Base-by-base conservation (phyloP, 2,113 vertebrate species). In the Leucopsar rothschildi region DNA sequence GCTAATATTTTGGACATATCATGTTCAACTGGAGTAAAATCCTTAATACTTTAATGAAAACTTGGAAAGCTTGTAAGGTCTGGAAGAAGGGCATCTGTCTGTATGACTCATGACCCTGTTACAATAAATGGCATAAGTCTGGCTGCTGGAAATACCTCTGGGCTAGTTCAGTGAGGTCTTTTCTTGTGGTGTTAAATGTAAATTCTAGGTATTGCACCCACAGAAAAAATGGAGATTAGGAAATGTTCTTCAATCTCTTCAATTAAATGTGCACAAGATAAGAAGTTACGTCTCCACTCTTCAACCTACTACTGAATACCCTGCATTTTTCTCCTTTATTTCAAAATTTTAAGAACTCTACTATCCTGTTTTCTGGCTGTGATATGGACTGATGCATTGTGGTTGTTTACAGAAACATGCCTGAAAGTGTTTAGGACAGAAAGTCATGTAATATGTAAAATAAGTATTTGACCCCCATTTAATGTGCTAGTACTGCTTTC, bases 391-490 rank as follows among this genome's bases (percentile, higher is more conserved):
- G 33, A 15, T 27, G 17, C 13, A 8, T 72, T 77, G 31, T 0
- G 1, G 6, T 40, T 69, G 11, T 52, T 52, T 4, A 2, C 23
- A 78, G 23, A 77, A 70, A 55, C 15, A 29, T 20, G 6, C 17
- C 15, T 59, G 37, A 25, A 85, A 60, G 1, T 50, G 19, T 53
- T 52, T 57, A 44, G 64, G 31, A 25, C 21, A 37, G 20, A 27
- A 63, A 64, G 7, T 71, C 4, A 14, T 0, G 8, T 23, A 50
- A 29, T 23, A 50, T 4, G 2, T 44, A 20, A 79, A 89, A 61
- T 8, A 81, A 47, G 60, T 35, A 66, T 45, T 31, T 71, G 21
- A 64, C 2, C 1, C 0, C 1, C 1, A 1, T 66, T 84, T 78
- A 29, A 42, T 59, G 14, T 68, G 16, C 11, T 76, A 21, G 14